Percentiles rank a stretch among this genome's conserved stretches.
Evolutionary conservation across 2,113 vertebrate genomes (phyloP).

Genomic region (Holacanthus passer): DNA sequence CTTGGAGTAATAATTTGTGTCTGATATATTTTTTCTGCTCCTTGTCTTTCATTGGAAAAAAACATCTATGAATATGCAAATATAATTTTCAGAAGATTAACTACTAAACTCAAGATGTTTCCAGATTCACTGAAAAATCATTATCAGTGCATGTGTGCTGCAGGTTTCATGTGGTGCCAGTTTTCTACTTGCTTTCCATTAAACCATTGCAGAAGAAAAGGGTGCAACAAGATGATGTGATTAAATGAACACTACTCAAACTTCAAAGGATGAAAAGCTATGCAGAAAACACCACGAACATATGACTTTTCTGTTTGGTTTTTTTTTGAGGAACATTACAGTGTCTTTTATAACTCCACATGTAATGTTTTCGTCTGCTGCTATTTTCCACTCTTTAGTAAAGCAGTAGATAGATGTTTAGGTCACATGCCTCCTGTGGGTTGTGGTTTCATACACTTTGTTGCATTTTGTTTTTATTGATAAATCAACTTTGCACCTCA

Average conservation of each 20-base stretch:
- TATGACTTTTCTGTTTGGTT: not conserved
- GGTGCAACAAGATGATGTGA: not conserved
- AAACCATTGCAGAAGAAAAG: not conserved
- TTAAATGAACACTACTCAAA: not conserved
- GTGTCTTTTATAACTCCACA: not conserved
- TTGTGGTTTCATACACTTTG: not conserved
- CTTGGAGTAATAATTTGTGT: not conserved
- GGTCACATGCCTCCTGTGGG: not conserved
- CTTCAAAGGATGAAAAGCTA: not conserved
- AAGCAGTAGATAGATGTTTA: not conserved
- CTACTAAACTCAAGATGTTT: not conserved
- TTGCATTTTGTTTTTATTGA: not conserved
- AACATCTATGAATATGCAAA: slow-evolving; percentile 1
- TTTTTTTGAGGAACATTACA: not conserved
- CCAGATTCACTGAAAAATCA: too few relatives aligned
- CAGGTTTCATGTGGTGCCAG: not conserved
- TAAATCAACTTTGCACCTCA: not conserved
- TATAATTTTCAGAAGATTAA: not conserved
- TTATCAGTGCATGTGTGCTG: not conserved
- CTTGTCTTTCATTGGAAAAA: not conserved
- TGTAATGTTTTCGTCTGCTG: not conserved
- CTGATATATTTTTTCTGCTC: not conserved
- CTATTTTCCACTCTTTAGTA: not conserved
- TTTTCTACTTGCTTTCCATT: not conserved
- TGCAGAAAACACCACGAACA: not conserved